Percentiles rank a stretch among this genome's conserved stretches.
phyloP scores from a whole-genome alignment of 2,888 invertebrate species.

The Diploptera punctata region DNA sequence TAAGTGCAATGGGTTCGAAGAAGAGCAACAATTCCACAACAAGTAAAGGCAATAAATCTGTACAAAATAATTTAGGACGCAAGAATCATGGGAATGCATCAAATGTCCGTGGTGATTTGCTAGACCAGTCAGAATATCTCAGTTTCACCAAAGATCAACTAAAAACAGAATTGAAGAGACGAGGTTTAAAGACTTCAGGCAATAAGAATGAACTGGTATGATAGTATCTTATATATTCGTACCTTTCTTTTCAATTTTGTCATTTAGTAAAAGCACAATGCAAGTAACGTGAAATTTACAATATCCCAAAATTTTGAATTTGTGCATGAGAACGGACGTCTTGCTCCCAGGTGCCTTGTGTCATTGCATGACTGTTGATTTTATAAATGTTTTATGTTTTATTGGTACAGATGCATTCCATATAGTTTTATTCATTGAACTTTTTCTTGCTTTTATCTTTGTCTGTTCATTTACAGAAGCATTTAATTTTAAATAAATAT shows the following conservation, averaged over 20 bases:
- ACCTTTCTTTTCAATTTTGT: conserved; percentile 30
- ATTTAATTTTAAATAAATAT: too few relatives aligned
- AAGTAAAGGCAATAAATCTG: conserved; percentile 25
- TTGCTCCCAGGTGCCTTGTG: too few relatives aligned
- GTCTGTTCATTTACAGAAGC: too few relatives aligned
- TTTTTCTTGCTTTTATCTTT: too few relatives aligned
- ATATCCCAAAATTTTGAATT: too few relatives aligned
- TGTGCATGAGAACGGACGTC: too few relatives aligned
- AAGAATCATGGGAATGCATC: conserved; percentile 23
- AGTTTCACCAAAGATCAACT: conserved; percentile 70
- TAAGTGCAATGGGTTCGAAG: conserved; percentile 25
- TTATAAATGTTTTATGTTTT: too few relatives aligned
- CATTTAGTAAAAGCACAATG: conserved; percentile 31
- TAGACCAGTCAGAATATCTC: conserved; percentile 41
- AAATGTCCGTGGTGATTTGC: conserved; percentile 24
- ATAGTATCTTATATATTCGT: not conserved
- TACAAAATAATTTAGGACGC: conserved; percentile 26
- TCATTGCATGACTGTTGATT: too few relatives aligned
- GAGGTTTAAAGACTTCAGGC: conserved; percentile 72
- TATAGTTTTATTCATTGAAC: too few relatives aligned
- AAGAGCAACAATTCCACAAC: conserved; percentile 17
- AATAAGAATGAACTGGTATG: conserved; percentile 75
- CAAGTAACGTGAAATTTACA: too few relatives aligned
- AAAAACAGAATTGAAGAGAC: conserved; percentile 70
- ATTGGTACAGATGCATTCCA: too few relatives aligned